Percentiles rank a stretch among this genome's conserved stretches.
Evolutionary conservation across 2,113 vertebrate genomes (phyloP).

Genomic region (Dicaeum eximium): DNA sequence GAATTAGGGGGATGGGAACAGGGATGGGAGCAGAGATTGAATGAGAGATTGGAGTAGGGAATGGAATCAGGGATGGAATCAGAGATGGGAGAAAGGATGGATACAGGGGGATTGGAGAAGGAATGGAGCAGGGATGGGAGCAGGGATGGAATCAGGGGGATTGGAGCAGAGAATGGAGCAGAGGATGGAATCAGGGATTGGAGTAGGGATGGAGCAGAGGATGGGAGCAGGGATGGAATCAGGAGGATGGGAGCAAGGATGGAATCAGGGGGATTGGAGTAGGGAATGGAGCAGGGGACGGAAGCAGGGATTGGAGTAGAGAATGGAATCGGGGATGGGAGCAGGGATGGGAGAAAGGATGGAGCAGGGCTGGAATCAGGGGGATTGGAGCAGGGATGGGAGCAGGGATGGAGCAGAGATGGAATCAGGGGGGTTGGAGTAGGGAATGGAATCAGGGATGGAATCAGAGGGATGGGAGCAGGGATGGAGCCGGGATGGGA

Average conservation of each 20-base stretch:
- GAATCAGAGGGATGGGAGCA: too few relatives aligned
- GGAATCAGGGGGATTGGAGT: not conserved
- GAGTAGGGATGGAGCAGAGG: too few relatives aligned
- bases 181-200: not conserved
- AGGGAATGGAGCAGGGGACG: not conserved
- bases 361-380: too few relatives aligned
- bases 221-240: not conserved
- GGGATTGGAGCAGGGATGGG: too few relatives aligned
- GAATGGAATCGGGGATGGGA: not conserved
- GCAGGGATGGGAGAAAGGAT: not conserved
- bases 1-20: too few relatives aligned
- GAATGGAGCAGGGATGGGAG: too few relatives aligned
- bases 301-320: not conserved
- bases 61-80: too few relatives aligned
- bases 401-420: not conserved
- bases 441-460: not conserved
- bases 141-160: not conserved
- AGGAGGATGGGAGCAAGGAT: not conserved
- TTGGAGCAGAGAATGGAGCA: not conserved
- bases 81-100: not conserved
- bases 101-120: not conserved
- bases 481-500: not conserved
- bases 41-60: too few relatives aligned
- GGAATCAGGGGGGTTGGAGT: not conserved
- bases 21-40: not conserved